phyloP scores from a whole-genome alignment of 2,888 invertebrate species.

The Emmelina monodactyla region DNA sequence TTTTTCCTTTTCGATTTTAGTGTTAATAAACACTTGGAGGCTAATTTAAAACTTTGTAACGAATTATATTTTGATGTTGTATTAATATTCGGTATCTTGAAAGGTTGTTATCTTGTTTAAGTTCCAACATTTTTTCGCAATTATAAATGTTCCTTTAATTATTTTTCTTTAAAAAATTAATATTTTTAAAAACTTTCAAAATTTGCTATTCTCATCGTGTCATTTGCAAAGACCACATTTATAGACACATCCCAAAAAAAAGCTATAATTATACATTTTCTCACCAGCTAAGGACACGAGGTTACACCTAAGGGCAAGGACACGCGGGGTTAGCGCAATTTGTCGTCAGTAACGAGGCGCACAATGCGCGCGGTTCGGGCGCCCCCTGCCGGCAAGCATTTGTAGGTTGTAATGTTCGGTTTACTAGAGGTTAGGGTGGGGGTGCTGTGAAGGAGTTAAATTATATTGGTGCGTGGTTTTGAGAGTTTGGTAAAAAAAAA shows the following conservation, averaged over 20 bases:
- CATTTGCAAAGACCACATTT: neutral
- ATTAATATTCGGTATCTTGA: too few relatives aligned
- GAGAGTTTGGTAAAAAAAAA: too few relatives aligned
- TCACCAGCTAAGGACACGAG: too few relatives aligned
- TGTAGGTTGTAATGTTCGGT: conserved; percentile 25
- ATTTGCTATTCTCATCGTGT: too few relatives aligned
- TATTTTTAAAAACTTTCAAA: neutral
- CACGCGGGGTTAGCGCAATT: conserved; percentile 18
- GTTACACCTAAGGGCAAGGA: neutral
- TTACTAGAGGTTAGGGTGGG: conserved; percentile 14
- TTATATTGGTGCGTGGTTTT: conserved; percentile 4
- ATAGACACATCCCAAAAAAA: neutral
- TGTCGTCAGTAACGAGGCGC: conserved; percentile 52
- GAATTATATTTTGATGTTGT: too few relatives aligned
- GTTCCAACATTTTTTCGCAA: too few relatives aligned
- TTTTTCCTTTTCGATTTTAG: too few relatives aligned
- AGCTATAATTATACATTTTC: too few relatives aligned
- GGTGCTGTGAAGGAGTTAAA: conserved; percentile 21
- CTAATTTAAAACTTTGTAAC: too few relatives aligned
- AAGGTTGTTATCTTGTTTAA: too few relatives aligned
- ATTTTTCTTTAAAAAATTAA: neutral
- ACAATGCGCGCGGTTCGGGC: conserved; percentile 48
- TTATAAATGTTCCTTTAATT: too few relatives aligned
- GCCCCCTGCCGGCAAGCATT: conserved; percentile 49
- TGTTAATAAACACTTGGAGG: too few relatives aligned